These are phyloP conservation scores for Probaryconus sp. DNA, from an alignment of 1,140 invertebrate genomes.

Conservation along the genomic window DNA sequence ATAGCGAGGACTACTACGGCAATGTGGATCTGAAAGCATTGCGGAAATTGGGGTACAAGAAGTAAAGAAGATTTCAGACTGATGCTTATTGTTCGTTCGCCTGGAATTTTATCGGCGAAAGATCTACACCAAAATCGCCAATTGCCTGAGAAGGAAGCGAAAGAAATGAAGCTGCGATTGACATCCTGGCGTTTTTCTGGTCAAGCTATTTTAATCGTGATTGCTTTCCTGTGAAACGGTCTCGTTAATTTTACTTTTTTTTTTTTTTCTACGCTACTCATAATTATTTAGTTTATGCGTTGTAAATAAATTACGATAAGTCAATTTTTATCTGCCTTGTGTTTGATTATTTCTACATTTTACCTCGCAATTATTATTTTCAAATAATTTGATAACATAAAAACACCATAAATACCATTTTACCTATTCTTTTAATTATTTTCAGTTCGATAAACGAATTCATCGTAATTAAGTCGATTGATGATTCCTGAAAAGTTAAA, in stretches of 20 bases:
- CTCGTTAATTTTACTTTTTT: conserved; percentile 50
- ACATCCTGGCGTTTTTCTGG: conserved; percentile 21
- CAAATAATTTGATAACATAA: conserved; percentile 8
- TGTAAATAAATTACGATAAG: conserved; percentile 58
- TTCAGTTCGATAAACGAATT: too few species aligned
- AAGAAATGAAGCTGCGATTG: conserved; percentile 14
- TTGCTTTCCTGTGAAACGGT: conserved; percentile 28
- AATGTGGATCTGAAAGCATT: conserved; percentile 89
- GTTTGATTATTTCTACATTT: background rate
- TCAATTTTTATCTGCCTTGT: conserved; percentile 18
- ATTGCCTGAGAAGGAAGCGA: conserved; percentile 27
- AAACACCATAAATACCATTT: too few species aligned
- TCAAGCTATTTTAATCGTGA: conserved; percentile 29
- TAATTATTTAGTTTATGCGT: conserved; percentile 36
- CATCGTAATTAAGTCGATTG: too few species aligned
- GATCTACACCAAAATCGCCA: too few species aligned
- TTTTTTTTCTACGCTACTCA: conserved; percentile 47
- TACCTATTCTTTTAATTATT: too few species aligned
- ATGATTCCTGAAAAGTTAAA: too few species aligned
- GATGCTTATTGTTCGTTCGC: conserved; percentile 30
- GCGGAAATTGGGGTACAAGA: conserved; percentile 85
- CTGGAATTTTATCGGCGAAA: too few species aligned
- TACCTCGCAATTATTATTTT: conserved; percentile 9
- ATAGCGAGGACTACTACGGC: conserved; percentile 91
- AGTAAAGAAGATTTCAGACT: conserved; percentile 63